Conservation (phyloP, 2,113 vertebrate species). For the Himantopus leucocephalus region DNA sequence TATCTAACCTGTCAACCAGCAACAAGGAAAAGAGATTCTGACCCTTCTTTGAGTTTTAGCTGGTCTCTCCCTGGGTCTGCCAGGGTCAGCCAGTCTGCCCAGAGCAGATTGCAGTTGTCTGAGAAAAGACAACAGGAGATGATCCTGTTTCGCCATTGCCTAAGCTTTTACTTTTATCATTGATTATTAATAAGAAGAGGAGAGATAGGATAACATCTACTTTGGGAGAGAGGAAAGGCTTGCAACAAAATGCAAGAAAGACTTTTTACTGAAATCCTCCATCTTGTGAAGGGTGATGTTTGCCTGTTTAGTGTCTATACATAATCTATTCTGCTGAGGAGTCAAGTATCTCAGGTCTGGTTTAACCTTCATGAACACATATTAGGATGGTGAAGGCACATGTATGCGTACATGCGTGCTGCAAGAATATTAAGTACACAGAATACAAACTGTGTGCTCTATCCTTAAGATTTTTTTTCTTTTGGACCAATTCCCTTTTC, state of each 20-base stretch:
- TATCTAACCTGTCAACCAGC: background rate
- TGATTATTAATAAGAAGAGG: background rate
- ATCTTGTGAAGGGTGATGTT: background rate
- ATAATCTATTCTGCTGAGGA: background rate
- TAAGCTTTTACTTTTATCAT: background rate
- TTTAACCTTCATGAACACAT: background rate
- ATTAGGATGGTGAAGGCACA: background rate
- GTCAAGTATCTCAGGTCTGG: background rate
- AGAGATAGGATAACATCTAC: background rate
- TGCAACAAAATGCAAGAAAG: background rate
- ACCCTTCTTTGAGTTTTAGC: background rate
- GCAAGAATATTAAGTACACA: background rate
- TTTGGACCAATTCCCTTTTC: background rate
- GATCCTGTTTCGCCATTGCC: background rate
- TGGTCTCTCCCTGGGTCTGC: background rate
- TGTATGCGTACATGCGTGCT: accelerated
- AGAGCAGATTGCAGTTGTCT: background rate
- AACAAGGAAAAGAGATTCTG: background rate
- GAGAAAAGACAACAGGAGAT: background rate
- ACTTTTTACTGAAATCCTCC: background rate
- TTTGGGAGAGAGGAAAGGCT: background rate
- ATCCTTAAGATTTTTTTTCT: background rate
- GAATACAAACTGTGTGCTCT: background rate
- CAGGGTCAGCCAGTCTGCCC: background rate
- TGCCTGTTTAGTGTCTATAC: background rate